A percentile compares a stretch with the other conserved stretches of the same genome.
Conservation (phyloP, 2,888 invertebrate species). For the Xylota sylvarum region DNA sequence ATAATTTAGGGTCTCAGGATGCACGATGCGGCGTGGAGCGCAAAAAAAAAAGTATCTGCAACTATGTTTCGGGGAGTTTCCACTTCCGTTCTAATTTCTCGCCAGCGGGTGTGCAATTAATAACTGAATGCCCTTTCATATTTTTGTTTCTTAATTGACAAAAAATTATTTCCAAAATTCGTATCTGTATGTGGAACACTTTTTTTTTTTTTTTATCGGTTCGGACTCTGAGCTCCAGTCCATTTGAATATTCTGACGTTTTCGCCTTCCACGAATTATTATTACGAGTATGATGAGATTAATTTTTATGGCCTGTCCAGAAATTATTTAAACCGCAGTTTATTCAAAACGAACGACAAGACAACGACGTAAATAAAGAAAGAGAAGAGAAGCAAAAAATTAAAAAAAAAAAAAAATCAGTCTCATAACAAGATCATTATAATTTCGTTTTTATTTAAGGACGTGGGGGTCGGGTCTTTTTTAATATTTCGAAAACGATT, state of each 20-base stretch:
- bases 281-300: constrained; percentile 43
- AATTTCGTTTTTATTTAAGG: constrained; percentile 53
- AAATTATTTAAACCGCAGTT: constrained; percentile 47
- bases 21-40: constrained; percentile 36
- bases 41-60: constrained; percentile 49
- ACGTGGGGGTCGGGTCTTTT: constrained; percentile 51
- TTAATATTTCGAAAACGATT: constrained; percentile 41
- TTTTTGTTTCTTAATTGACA: constrained; percentile 22
- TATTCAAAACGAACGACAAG: constrained; percentile 33
- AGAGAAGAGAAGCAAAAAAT: constrained; percentile 9
- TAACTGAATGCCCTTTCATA: constrained; percentile 36
- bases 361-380: constrained; percentile 20
- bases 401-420: background rate
- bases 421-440: constrained; percentile 65
- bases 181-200: background rate
- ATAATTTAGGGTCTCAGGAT: constrained; percentile 62
- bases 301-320: constrained; percentile 44
- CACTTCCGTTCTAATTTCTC: constrained; percentile 73
- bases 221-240: background rate
- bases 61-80: constrained; percentile 61
- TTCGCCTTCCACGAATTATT: constrained; percentile 53
- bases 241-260: constrained; percentile 29
- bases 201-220: too few relatives aligned
- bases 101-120: constrained; percentile 69
- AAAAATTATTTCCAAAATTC: constrained; percentile 11